A percentile compares a stretch with the other conserved stretches of the same genome.
These are phyloP conservation scores for Epirrhoe alternata DNA, from an alignment of 2,888 invertebrate species.

Conservation along the genomic window DNA sequence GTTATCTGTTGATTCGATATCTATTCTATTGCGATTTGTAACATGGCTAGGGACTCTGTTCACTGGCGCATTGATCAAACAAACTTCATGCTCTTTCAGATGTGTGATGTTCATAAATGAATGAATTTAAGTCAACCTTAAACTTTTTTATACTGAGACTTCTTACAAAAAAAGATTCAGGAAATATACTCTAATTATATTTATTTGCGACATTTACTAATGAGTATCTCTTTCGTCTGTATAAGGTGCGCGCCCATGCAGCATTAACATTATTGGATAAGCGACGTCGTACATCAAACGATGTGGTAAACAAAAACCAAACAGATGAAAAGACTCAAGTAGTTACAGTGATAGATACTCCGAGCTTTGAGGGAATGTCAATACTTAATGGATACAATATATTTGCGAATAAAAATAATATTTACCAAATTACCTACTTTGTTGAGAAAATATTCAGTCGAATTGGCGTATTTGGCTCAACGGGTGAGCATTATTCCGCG, in stretches of 20 bases:
- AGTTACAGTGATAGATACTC: conserved; percentile 65
- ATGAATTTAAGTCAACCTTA: too few species aligned
- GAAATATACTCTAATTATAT: background rate
- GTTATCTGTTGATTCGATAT: too few species aligned
- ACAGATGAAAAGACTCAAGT: conserved; percentile 64
- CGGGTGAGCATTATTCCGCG: too few species aligned
- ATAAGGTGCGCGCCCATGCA: conserved; percentile 29
- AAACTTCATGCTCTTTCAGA: too few species aligned
- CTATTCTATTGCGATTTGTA: too few species aligned
- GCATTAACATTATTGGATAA: conserved; percentile 83
- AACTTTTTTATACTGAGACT: too few species aligned
- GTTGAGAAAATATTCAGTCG: too few species aligned
- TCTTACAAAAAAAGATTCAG: background rate
- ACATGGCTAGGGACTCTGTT: too few species aligned
- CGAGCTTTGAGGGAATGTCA: conserved; percentile 42
- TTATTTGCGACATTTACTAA: conserved; percentile 1
- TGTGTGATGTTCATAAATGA: too few species aligned
- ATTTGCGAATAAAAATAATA: conserved; percentile 12
- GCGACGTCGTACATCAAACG: conserved; percentile 75
- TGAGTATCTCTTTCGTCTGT: conserved; percentile 2
- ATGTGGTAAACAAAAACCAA: conserved; percentile 68
- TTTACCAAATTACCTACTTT: background rate
- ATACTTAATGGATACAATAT: conserved; percentile 35
- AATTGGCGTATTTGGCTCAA: too few species aligned
- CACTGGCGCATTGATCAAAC: too few species aligned